Percentiles rank a stretch among this genome's conserved stretches.
Conservation (phyloP, 2,888 invertebrate species). For the Eristalis arbustorum region DNA sequence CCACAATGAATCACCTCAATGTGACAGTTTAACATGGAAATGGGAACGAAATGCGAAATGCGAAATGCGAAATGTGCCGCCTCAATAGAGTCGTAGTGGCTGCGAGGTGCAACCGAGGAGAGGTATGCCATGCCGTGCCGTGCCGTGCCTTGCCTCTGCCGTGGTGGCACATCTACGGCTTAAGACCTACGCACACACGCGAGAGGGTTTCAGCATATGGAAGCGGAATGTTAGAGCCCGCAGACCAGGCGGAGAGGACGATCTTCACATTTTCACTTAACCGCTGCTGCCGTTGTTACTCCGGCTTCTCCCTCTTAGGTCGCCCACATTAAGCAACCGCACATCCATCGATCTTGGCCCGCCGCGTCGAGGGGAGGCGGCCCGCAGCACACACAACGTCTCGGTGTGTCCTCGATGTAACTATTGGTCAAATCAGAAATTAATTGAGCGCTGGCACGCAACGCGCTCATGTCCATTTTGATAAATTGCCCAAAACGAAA, state of each 20-base stretch:
- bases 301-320: not conserved
- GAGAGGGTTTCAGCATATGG: constrained; percentile 49
- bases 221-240: constrained; percentile 56
- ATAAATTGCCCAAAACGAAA: constrained; percentile 72
- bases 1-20: constrained; percentile 71
- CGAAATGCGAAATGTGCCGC: constrained; percentile 59
- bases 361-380: not conserved
- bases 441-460: constrained; percentile 73
- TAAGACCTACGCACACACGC: constrained; percentile 58
- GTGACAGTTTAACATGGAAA: constrained; percentile 72
- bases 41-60: constrained; percentile 62
- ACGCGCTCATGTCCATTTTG: constrained; percentile 72
- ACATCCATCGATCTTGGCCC: constrained; percentile 48
- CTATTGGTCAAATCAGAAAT: constrained; percentile 73
- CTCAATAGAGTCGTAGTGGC: constrained; percentile 50
- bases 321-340: constrained; percentile 60
- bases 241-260: not conserved
- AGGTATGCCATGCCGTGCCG: not conserved
- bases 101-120: not conserved
- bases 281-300: not conserved
- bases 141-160: not conserved
- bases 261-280: constrained; percentile 42
- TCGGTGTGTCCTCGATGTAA: constrained; percentile 67
- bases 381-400: constrained; percentile 1
- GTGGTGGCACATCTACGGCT: constrained; percentile 20